Conservation (phyloP, 2,113 vertebrate species). For the Anser brachyrhynchus region DNA sequence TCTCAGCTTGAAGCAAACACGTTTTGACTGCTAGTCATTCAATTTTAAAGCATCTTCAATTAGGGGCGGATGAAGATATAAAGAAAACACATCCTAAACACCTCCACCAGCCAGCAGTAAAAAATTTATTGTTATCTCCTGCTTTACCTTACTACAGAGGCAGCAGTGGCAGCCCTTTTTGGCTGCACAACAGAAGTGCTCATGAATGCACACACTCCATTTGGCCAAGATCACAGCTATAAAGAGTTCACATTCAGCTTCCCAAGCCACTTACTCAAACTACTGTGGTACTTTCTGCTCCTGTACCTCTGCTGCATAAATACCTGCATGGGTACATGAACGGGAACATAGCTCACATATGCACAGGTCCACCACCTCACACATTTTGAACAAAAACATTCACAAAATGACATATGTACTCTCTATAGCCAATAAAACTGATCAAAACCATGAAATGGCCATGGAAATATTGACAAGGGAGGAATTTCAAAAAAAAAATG, state of each 20-base stretch:
- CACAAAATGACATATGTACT: accelerated
- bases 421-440: not conserved
- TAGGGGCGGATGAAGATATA: slow-evolving; percentile 84
- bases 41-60: slow-evolving; percentile 87
- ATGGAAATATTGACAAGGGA: not conserved
- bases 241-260: not conserved
- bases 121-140: slow-evolving; percentile 78
- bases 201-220: slow-evolving; percentile 30
- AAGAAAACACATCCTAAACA: slow-evolving; percentile 85
- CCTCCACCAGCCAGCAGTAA: slow-evolving; percentile 78
- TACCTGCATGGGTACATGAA: not conserved
- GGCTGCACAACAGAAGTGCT: slow-evolving; percentile 32
- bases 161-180: slow-evolving; percentile 47
- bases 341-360: accelerated
- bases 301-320: not conserved
- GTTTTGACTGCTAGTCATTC: slow-evolving; percentile 87
- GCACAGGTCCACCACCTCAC: not conserved
- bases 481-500: not conserved
- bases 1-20: slow-evolving; percentile 86
- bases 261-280: not conserved
- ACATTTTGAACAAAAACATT: not conserved
- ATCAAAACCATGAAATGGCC: not conserved
- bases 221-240: slow-evolving; percentile 6
- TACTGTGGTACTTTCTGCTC: not conserved
- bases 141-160: slow-evolving; percentile 65